Conservation (phyloP, 2,113 vertebrate species). For the Dasypus novemcinctus region DNA sequence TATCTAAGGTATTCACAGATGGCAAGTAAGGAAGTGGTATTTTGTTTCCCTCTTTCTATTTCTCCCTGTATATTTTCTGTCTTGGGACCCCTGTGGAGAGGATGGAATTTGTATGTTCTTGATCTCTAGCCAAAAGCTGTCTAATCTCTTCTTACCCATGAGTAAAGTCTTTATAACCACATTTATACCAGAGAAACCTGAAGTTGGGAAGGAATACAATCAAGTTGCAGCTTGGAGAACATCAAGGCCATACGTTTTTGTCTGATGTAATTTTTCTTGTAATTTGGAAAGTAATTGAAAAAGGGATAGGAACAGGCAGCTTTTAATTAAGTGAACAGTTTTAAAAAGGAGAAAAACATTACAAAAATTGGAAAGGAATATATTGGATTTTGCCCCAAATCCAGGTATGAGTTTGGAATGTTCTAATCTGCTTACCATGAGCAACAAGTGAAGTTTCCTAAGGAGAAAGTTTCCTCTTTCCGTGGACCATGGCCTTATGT, state of each 20-base stretch:
- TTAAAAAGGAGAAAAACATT: conserved; percentile 65
- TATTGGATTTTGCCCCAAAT: conserved; percentile 46
- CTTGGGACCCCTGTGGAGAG: conserved; percentile 16
- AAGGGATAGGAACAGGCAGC: conserved; percentile 11
- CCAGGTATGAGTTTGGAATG: conserved; percentile 48
- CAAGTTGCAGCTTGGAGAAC: background rate
- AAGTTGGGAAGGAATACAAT: background rate
- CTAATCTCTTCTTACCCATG: conserved; percentile 52
- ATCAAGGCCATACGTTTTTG: conserved; percentile 5
- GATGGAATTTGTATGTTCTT: conserved; percentile 58
- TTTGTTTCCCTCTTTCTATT: conserved; percentile 48
- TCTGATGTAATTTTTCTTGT: conserved; percentile 47
- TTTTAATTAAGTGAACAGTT: conserved; percentile 46
- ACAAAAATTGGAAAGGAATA: conserved; percentile 49
- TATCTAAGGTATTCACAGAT: conserved; percentile 57
- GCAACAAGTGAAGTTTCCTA: conserved; percentile 44
- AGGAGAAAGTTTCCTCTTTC: background rate
- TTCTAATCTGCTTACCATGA: conserved; percentile 39
- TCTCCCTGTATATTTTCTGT: conserved; percentile 60
- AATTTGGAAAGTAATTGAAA: conserved; percentile 32
- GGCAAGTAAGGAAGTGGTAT: conserved; percentile 60
- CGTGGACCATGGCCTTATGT: background rate
- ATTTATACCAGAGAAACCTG: background rate
- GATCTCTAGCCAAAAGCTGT: conserved; percentile 52
- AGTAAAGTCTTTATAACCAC: conserved; percentile 43